Percentiles rank a stretch among this genome's conserved stretches.
Evolutionary conservation across 2,797 vertebrate species (phyloP).

Genomic region (Rhabdophis nuchalis): DNA sequence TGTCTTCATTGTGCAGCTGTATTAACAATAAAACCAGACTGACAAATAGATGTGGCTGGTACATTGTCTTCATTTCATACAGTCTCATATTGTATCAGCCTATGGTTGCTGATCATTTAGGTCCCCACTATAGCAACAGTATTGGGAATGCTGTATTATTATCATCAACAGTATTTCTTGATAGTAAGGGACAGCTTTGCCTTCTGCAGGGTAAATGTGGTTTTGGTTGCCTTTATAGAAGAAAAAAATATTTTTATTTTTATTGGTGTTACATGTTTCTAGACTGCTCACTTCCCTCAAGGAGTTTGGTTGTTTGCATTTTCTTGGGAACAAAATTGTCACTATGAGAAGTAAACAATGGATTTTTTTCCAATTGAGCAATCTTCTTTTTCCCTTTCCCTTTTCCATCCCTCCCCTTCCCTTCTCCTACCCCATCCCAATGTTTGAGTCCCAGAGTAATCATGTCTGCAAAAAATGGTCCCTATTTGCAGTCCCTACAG

Average conservation of each 20-base stretch:
- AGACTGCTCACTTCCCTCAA: neutral
- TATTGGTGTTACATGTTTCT: neutral
- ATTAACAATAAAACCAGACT: neutral
- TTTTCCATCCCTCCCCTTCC: too few species aligned
- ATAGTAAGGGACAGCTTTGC: neutral
- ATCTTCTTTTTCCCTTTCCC: neutral
- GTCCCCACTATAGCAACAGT: neutral
- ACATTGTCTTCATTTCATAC: neutral
- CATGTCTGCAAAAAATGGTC: too few species aligned
- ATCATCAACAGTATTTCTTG: neutral
- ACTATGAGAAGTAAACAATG: neutral
- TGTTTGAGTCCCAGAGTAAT: neutral
- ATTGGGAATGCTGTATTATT: neutral
- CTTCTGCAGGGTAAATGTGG: neutral
- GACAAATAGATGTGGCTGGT: neutral
- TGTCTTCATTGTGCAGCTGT: neutral
- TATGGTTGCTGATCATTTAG: neutral
- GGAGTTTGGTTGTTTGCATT: neutral
- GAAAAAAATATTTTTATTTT: neutral
- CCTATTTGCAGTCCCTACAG: neutral
- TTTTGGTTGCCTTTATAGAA: neutral
- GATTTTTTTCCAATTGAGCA: neutral
- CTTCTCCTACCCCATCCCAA: too few species aligned
- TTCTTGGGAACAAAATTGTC: neutral
- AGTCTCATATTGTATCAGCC: neutral